Evolutionary conservation across 2,888 invertebrate genomes (phyloP), one percentile per base, ranked within the genome.

Genomic region (Syrista parreyssii): DNA sequence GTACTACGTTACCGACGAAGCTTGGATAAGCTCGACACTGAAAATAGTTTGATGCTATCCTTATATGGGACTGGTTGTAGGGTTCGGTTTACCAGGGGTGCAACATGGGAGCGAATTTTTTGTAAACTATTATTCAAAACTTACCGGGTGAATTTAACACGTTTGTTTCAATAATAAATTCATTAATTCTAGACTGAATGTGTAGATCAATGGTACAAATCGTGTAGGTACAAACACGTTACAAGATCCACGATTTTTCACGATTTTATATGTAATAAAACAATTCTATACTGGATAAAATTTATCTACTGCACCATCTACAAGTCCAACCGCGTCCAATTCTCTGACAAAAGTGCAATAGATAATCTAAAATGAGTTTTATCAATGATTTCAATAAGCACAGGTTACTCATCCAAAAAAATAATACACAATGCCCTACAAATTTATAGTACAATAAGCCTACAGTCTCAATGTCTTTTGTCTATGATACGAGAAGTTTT

Each of bases 41-140:
- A 75, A 75, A 78, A 78, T 78, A 75, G 78, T 78, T 71, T 75
- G 68, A 68, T 55, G 71, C 72, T 71, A 68, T 72, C 78, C 75
- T 73, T 78, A 75, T 72, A 75, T 72, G 75, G 75, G 68, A 75
- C 75, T 71, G 78, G 75, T 78, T 68, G 6, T 68, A 35, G 68
- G 75, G 75, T 75, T 75, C 75, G 33, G 75, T 75, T 75, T 78
- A 73, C 78, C 72, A 75, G 55, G 55, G 75, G 68, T 75, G 73
- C 68, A 68, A 68, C 35, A 35, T 68, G 30, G 23, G 33, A 40
- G 33, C 31, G 33, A 75, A 55, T 69, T 71, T 75, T 40, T 75
- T 30, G 33, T 71, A 33, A 33, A 71, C 31, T 33, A 15, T 31
- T 71, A 71, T 33, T 71, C 33, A 71, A 32, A 31, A 23, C 12